Percentiles rank a stretch among this genome's conserved stretches.
phyloP scores from a whole-genome alignment of 2,797 vertebrate genomes.

The Pangasius sanitwongsei region DNA sequence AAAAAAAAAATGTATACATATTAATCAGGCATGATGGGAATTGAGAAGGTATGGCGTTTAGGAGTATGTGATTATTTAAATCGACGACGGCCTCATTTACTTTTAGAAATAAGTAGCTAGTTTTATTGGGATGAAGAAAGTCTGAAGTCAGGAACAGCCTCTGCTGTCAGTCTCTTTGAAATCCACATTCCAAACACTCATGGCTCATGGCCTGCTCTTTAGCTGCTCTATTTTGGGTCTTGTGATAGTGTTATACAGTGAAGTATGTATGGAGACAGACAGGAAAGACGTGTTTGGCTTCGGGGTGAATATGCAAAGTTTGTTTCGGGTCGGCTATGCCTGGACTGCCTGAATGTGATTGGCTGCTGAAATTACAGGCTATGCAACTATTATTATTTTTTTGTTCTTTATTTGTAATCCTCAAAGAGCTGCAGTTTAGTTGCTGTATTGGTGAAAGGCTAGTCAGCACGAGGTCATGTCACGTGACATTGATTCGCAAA shows the following conservation, averaged over 20 bases:
- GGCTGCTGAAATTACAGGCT: background rate
- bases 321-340: slow-evolving; percentile 31
- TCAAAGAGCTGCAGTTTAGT: background rate
- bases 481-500: slow-evolving; percentile 70
- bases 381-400: background rate
- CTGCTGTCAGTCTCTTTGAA: slow-evolving; percentile 57
- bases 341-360: slow-evolving; percentile 36
- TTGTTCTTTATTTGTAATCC: background rate
- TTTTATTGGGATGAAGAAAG: slow-evolving; percentile 57
- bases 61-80: slow-evolving; percentile 33
- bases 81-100: slow-evolving; percentile 40
- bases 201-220: slow-evolving; percentile 52
- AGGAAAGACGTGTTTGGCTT: slow-evolving; percentile 53
- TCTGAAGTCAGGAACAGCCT: slow-evolving; percentile 52
- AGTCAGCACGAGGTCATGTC: slow-evolving; percentile 32
- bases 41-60: background rate
- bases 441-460: slow-evolving; percentile 17
- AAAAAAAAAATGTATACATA: background rate
- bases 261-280: slow-evolving; percentile 56
- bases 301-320: slow-evolving; percentile 44
- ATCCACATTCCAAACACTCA: slow-evolving; percentile 56
- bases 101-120: slow-evolving; percentile 50
- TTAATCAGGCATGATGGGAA: background rate
- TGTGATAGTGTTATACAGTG: slow-evolving; percentile 56
- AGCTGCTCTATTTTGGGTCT: slow-evolving; percentile 56